Percentiles rank a stretch among this genome's conserved stretches.
Conservation (phyloP, 2,888 invertebrate species). For the Morpho achilles region DNA sequence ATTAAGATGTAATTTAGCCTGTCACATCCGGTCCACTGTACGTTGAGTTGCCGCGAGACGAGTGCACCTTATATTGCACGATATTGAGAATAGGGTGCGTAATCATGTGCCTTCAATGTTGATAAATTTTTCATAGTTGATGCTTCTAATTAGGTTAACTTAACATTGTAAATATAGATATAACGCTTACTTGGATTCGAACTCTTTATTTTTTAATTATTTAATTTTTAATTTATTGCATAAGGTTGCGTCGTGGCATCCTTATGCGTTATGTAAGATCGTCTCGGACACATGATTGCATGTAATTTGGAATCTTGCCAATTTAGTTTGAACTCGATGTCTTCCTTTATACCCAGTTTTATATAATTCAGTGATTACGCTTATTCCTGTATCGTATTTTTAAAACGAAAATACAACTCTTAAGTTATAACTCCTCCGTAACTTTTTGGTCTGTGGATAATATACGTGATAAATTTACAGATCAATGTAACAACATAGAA, state of each 20-base stretch:
- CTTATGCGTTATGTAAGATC: slow-evolving; percentile 11
- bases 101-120: slow-evolving; percentile 79
- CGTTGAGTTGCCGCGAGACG: slow-evolving; percentile 34
- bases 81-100: slow-evolving; percentile 71
- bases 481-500: too few species aligned
- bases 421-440: too few species aligned
- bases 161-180: slow-evolving; percentile 72
- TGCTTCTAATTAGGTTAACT: slow-evolving; percentile 72
- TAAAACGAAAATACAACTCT: too few species aligned
- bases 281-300: slow-evolving; percentile 12
- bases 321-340: slow-evolving; percentile 11
- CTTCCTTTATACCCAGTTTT: slow-evolving; percentile 13
- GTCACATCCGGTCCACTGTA: slow-evolving; percentile 54
- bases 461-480: too few species aligned
- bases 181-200: slow-evolving; percentile 59
- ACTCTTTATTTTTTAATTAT: slow-evolving; percentile 71
- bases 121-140: slow-evolving; percentile 74
- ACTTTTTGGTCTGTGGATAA: too few species aligned
- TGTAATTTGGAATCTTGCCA: slow-evolving; percentile 9
- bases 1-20: slow-evolving; percentile 51
- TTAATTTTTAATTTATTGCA: slow-evolving; percentile 67
- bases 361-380: slow-evolving; percentile 4
- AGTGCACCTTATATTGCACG: slow-evolving; percentile 59
- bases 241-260: slow-evolving; percentile 34
- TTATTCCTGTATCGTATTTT: background rate